A percentile compares a stretch with the other conserved stretches of the same genome.
phyloP scores from a whole-genome alignment of 2,888 invertebrate species.

The Homarus gammarus region DNA sequence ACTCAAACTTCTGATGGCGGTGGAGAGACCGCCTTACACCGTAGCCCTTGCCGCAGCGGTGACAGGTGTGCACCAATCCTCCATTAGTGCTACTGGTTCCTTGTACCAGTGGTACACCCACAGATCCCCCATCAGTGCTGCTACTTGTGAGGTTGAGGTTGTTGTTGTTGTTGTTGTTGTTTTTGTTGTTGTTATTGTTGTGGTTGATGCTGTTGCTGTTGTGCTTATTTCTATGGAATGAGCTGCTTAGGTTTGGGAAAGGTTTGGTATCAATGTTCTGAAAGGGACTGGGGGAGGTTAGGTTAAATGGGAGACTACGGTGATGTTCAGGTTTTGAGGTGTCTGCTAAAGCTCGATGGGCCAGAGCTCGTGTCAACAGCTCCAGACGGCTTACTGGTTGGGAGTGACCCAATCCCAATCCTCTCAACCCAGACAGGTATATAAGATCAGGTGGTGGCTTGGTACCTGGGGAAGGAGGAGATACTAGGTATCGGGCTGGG shows the following conservation, averaged over 20 bases:
- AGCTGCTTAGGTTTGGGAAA: conserved; percentile 5
- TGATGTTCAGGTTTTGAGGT: conserved; percentile 6
- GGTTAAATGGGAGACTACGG: conserved; percentile 7
- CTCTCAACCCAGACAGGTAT: conserved; percentile 18
- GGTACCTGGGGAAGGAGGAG: conserved; percentile 29
- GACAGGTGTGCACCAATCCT: conserved; percentile 39
- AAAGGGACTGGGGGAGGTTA: conserved; percentile 10
- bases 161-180: conserved; percentile 13
- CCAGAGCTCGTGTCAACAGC: conserved; percentile 20
- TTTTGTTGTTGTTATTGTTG: conserved; percentile 12
- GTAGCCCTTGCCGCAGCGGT: conserved; percentile 66
- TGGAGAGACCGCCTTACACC: conserved; percentile 60
- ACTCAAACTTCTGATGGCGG: conserved; percentile 71
- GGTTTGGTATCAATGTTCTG: conserved; percentile 18
- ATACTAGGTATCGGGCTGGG: background rate
- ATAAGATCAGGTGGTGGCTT: conserved; percentile 34
- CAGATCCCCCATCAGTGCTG: conserved; percentile 12
- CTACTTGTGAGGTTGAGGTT: background rate
- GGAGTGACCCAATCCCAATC: conserved; percentile 16
- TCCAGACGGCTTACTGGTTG: conserved; percentile 31
- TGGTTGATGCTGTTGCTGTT: conserved; percentile 18
- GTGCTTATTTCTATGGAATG: conserved; percentile 9
- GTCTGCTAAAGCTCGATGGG: conserved; percentile 20
- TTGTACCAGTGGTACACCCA: conserved; percentile 10
- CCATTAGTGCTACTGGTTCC: conserved; percentile 28